Percentiles rank a stretch among this genome's conserved stretches.
Evolutionary conservation across 2,888 invertebrate species (phyloP).

Genomic region (Phengaris arion): DNA sequence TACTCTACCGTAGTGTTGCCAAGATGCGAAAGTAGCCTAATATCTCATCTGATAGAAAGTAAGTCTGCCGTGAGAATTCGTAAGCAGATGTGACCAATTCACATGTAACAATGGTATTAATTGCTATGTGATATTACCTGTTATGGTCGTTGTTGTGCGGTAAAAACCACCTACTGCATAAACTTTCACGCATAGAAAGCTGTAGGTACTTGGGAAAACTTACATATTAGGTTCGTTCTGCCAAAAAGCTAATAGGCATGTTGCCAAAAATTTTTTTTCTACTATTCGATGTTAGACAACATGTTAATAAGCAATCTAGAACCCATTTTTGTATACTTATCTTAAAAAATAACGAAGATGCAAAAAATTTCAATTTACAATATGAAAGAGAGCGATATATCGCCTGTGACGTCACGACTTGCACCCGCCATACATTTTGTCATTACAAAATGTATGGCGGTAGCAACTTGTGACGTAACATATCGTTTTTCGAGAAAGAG

Average conservation of each 20-base stretch:
- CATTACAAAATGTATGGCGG: too few relatives aligned
- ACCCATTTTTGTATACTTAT: too few relatives aligned
- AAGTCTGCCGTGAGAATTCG: slow-evolving; percentile 43
- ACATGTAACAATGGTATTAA: slow-evolving; percentile 30
- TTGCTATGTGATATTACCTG: slow-evolving; percentile 16
- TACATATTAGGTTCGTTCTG: neutral
- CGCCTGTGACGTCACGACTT: too few relatives aligned
- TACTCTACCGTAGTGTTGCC: slow-evolving; percentile 1
- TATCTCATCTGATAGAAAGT: slow-evolving; percentile 37
- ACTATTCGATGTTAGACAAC: too few relatives aligned
- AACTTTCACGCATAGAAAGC: slow-evolving; percentile 21
- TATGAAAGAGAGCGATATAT: too few relatives aligned
- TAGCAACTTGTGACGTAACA: too few relatives aligned
- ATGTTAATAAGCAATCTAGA: too few relatives aligned
- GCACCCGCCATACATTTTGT: too few relatives aligned
- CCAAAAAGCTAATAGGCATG: neutral
- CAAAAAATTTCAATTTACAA: too few relatives aligned
- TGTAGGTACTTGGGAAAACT: slow-evolving; percentile 17
- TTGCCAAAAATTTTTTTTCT: too few relatives aligned
- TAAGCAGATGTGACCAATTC: slow-evolving; percentile 36
- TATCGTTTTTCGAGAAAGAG: too few relatives aligned
- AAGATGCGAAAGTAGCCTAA: slow-evolving; percentile 22
- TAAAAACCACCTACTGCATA: neutral
- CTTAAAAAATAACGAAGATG: too few relatives aligned
- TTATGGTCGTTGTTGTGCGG: neutral